Evolutionary conservation across 2,888 invertebrate species (phyloP), one percentile per base, ranked within the genome.

Genomic region (Neelides folsomi): DNA sequence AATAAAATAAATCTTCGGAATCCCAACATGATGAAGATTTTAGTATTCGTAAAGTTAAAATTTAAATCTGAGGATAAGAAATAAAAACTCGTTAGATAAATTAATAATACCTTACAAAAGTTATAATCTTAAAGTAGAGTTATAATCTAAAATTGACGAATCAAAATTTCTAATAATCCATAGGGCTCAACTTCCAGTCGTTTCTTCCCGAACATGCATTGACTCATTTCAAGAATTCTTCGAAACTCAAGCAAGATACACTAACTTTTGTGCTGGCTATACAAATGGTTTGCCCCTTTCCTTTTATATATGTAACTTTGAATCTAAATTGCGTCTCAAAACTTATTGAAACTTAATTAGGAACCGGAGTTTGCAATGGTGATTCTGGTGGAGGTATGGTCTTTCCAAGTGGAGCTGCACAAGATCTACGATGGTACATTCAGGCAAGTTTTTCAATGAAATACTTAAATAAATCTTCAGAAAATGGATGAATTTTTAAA

Each of bases 231-330:
- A 52, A 49, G 49, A 47, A 9, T 57, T 57, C 45, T 57, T 57
- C 34, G 40, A 55, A 35, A 18, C 45, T 27, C 52, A 54, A 27
- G 43, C 49, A 19, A 47, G 57, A 12, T 57, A 52, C 35, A 57
- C 57, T 9, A 57, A 54, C 42, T 57, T 51, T 16, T 55, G 57
- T 49, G 57, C 57, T 40, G 57, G 57, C 6, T 57, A 55, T 36
- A 41, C n/a, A 20, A 57, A 57, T 36, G 57, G 57, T 72, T 34
- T 44, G 20, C 44, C 19, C 7, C 15, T 12, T 13, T 42, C 15
- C 15, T 15, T 42, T 12, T 42, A 42, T 8, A 16, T 42, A 10
- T 13, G 9, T 18, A 44, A 44, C 2, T 12, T 35, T 37, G 20
- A 18, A 47, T 27, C 36, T 18, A 42, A 47, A 36, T 18, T 3